Evolutionary conservation across 2,888 invertebrate genomes (phyloP), one percentile per base, ranked within the genome.

Genomic region (Acleris cristana): DNA sequence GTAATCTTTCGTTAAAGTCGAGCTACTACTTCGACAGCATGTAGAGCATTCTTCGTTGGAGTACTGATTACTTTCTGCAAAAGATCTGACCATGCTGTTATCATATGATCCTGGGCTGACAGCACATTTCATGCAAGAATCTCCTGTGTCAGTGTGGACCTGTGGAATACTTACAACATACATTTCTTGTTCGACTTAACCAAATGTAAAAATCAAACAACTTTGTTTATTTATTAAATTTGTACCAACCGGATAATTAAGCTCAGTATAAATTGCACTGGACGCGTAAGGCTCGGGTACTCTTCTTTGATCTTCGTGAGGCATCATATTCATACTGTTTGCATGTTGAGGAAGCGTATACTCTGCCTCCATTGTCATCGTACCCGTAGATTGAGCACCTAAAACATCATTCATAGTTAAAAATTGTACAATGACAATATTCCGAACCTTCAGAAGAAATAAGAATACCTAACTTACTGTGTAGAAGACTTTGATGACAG

Each of bases 241-340:
- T 26, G 49, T 70, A 74, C 77, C 60, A 70, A 90, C 92, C 84
- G 88, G 89, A 77, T 92, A 92, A 73, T 90, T 91, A 45, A 92
- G 72, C 79, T 92, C 92, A n/a, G 92, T 91, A 70, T 92, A 92
- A 77, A 92, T 92, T 63, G 96, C 96, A 65, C 96, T 96, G 0
- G 96, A 96, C 5, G 96, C 96, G 74, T 96, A 96, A 2, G 96
- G 95, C 69, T 95, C 95, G 1, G 95, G 95, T 3, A 81, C 78
- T 70, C 88, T 82, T 70, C 86, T 77, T 71, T 83, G 85, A 69
- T 86, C 83, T 73, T 90, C 92, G 72, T 87, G 88, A 30, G 83
- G 81, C 73, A 88, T 86, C 49, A 86, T 84, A 71, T 83, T 88
- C 76, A 90, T 81, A 48, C 79, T 79, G 73, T 81, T 85, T 5